phyloP scores from a whole-genome alignment of 2,797 vertebrate species.

The Helicolenus hilgendorfi region DNA sequence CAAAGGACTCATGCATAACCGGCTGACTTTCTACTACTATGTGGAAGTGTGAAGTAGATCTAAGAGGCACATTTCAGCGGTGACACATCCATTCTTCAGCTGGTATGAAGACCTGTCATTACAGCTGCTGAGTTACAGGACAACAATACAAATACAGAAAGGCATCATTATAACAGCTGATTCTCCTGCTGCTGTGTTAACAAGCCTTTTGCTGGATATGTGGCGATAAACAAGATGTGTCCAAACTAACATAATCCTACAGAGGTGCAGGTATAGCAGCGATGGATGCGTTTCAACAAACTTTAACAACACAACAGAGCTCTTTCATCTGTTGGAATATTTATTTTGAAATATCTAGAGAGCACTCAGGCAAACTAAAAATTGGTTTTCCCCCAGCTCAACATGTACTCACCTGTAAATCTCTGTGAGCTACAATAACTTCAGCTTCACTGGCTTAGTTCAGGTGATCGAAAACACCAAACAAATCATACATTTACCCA shows the following conservation, averaged over 20 bases:
- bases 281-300: not conserved
- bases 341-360: not conserved
- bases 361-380: not conserved
- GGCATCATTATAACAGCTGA: not conserved
- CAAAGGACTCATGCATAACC: slow-evolving; percentile 29
- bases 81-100: slow-evolving; percentile 35
- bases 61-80: slow-evolving; percentile 22
- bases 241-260: not conserved
- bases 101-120: slow-evolving; percentile 20
- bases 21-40: slow-evolving; percentile 3
- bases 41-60: slow-evolving; percentile 21
- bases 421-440: not conserved
- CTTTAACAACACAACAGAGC: not conserved
- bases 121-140: slow-evolving; percentile 2
- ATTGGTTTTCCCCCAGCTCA: not conserved
- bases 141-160: not conserved
- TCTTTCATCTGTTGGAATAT: not conserved
- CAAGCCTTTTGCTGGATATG: not conserved
- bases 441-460: not conserved
- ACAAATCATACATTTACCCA: not conserved
- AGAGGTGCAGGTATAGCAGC: not conserved
- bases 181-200: not conserved
- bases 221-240: not conserved
- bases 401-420: not conserved
- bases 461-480: not conserved